These are phyloP conservation scores for Penaeus japonicus DNA, from an alignment of 1,140 invertebrate species.

Conservation along the genomic window DNA sequence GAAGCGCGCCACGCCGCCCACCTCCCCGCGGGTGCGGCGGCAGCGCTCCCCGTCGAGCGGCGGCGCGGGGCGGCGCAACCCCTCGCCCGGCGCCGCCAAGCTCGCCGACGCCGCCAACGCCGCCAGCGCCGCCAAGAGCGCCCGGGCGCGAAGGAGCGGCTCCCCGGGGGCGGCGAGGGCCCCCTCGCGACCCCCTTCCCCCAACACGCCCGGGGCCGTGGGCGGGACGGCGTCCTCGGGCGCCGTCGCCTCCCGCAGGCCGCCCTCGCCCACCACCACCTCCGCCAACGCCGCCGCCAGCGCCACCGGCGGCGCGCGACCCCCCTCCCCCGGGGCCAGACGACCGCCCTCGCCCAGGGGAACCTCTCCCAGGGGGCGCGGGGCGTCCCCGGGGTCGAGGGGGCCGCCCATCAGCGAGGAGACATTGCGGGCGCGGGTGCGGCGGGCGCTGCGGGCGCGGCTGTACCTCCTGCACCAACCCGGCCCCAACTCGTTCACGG, in stretches of 20 bases:
- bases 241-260: neutral
- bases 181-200: neutral
- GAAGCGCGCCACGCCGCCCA: slow-evolving; percentile 49
- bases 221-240: neutral
- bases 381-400: slow-evolving; percentile 53
- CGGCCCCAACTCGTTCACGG: slow-evolving; percentile 66
- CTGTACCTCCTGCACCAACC: slow-evolving; percentile 67
- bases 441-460: slow-evolving; percentile 63
- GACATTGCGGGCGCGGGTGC: slow-evolving; percentile 63
- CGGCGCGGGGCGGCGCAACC: slow-evolving; percentile 15
- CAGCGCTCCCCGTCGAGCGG: slow-evolving; percentile 38
- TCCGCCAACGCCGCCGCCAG: neutral
- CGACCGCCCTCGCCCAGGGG: slow-evolving; percentile 45
- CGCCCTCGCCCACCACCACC: neutral
- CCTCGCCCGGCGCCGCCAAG: slow-evolving; percentile 24
- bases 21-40: slow-evolving; percentile 46
- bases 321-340: slow-evolving; percentile 32
- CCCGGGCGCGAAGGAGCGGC: neutral
- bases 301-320: neutral
- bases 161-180: slow-evolving; percentile 3
- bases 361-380: slow-evolving; percentile 53
- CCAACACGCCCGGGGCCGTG: neutral
- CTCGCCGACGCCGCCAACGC: neutral
- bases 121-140: neutral
- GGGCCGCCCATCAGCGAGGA: slow-evolving; percentile 58